Evolutionary conservation across 1,140 invertebrate genomes (phyloP).

Genomic region (Nasonia giraulti): DNA sequence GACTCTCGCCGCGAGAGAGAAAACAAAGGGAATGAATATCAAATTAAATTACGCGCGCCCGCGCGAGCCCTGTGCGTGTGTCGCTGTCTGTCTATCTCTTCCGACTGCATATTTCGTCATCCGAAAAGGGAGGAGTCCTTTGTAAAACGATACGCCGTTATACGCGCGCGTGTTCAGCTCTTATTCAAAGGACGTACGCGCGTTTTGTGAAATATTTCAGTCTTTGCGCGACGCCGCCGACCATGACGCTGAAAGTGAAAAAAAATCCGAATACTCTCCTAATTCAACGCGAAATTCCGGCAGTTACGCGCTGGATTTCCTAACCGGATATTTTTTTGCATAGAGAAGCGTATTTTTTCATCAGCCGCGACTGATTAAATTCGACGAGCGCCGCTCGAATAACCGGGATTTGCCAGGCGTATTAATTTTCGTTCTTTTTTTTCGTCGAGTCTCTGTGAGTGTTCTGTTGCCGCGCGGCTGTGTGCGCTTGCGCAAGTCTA

Average conservation of each 20-base stretch:
- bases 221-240: background rate
- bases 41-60: conserved; percentile 60
- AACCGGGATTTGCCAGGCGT: background rate
- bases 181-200: background rate
- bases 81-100: background rate
- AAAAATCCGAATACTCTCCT: too few species aligned
- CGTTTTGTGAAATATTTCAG: background rate
- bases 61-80: conserved; percentile 33
- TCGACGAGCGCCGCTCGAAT: background rate
- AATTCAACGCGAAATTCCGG: background rate
- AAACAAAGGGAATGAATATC: conserved; percentile 66
- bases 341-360: background rate
- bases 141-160: conserved; percentile 14
- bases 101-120: background rate
- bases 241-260: background rate
- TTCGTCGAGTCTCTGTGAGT: background rate
- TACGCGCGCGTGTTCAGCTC: background rate
- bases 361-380: background rate
- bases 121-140: background rate
- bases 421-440: background rate
- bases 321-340: background rate
- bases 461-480: background rate
- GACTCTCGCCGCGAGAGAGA: background rate
- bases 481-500: background rate
- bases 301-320: background rate